Conservation (phyloP, 2,113 vertebrate genomes). For the Tachysurus vachellii region DNA sequence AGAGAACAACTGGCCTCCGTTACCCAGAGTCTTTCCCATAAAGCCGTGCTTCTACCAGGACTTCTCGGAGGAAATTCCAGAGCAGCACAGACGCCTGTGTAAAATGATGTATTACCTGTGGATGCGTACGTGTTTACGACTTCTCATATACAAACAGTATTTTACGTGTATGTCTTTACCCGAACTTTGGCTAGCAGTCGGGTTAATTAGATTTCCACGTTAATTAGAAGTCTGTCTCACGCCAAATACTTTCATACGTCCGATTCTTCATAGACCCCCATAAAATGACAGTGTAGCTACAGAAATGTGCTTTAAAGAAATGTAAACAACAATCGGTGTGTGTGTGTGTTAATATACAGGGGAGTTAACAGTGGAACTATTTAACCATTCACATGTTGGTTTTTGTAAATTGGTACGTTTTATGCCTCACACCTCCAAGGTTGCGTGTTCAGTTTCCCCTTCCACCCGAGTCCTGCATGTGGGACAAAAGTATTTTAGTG, state of each 20-base stretch:
- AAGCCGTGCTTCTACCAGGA: constrained; percentile 97
- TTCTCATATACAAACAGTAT: not conserved
- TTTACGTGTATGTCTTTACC: not conserved
- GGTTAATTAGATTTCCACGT: not conserved
- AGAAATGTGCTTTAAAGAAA: no score
- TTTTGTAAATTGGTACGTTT: no score
- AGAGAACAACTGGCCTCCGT: constrained; percentile 94
- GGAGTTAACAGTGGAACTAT: no score
- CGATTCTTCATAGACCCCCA: not conserved
- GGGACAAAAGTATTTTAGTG: no score
- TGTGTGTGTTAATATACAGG: no score
- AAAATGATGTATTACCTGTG: constrained; percentile 98
- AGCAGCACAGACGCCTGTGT: constrained; percentile 83
- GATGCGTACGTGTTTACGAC: constrained; percentile 85
- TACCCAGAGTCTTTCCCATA: constrained; percentile 85
- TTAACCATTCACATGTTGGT: no score
- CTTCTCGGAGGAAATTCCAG: constrained; percentile 90
- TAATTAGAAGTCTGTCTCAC: not conserved
- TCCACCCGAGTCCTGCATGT: no score
- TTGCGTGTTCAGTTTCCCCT: no score
- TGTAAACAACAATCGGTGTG: no score
- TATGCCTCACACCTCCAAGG: no score
- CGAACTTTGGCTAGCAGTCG: not conserved
- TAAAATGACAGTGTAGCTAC: not conserved
- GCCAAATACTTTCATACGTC: not conserved